These are phyloP conservation scores for Ellobium chinense DNA, from an alignment of 2,888 invertebrate genomes.

Conservation along the genomic window DNA sequence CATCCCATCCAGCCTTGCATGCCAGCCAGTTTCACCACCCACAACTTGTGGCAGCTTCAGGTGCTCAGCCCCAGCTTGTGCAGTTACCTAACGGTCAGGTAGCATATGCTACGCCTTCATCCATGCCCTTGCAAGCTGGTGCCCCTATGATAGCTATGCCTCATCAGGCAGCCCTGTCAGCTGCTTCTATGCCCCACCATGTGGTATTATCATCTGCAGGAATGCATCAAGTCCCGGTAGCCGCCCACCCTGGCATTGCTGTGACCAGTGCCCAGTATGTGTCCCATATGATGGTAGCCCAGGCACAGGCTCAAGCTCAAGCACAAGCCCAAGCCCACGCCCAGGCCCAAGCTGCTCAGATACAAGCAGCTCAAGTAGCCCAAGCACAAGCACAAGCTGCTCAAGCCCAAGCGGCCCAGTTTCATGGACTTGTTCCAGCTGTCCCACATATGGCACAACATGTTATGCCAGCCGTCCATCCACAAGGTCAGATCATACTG, in stretches of 20 bases:
- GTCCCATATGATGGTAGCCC: constrained; percentile 48
- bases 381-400: constrained; percentile 49
- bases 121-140: constrained; percentile 67
- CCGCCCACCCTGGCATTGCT: constrained; percentile 34
- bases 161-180: constrained; percentile 44
- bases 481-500: constrained; percentile 64
- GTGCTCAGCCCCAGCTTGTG: constrained; percentile 59
- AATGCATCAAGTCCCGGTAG: constrained; percentile 31
- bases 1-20: constrained; percentile 34
- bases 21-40: constrained; percentile 41
- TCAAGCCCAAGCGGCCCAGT: constrained; percentile 32
- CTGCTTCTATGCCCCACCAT: constrained; percentile 52
- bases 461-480: constrained; percentile 33
- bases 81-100: constrained; percentile 55
- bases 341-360: constrained; percentile 49
- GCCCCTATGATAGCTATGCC: constrained; percentile 68
- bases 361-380: constrained; percentile 52
- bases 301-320: constrained; percentile 56
- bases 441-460: constrained; percentile 32
- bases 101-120: constrained; percentile 46
- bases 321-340: constrained; percentile 63
- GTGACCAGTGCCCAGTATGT: constrained; percentile 50
- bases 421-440: constrained; percentile 45
- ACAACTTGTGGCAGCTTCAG: constrained; percentile 51
- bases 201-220: constrained; percentile 54